phyloP scores from a whole-genome alignment of 2,888 invertebrate species.

The Dorcus parallelipipedus region DNA sequence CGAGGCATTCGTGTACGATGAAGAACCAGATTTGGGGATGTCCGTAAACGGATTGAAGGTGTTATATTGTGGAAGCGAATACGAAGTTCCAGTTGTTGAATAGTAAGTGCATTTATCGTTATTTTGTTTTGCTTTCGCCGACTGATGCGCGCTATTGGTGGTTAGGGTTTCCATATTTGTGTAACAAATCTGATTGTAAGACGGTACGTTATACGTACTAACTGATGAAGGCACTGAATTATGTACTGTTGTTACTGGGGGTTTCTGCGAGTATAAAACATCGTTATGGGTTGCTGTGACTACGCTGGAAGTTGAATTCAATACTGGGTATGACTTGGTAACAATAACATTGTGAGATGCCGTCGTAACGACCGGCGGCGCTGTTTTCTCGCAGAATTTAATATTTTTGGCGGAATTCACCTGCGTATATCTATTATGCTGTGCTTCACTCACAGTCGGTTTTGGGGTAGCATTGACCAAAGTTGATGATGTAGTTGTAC shows the following conservation, averaged over 20 bases:
- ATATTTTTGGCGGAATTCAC: background rate
- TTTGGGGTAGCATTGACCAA: slow-evolving; percentile 3
- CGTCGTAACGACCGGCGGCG: background rate
- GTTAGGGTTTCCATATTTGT: slow-evolving; percentile 1
- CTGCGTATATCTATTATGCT: background rate
- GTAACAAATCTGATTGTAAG: slow-evolving; percentile 14
- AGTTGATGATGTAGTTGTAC: slow-evolving; percentile 10
- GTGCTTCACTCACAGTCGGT: background rate
- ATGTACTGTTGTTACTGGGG: background rate
- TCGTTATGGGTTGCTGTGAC: background rate
- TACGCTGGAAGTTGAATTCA: background rate
- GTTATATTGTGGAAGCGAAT: slow-evolving; percentile 29
- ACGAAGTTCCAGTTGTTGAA: slow-evolving; percentile 1
- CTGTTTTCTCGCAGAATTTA: background rate
- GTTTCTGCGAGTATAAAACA: background rate
- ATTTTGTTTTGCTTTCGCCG: background rate
- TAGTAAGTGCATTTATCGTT: slow-evolving; percentile 10
- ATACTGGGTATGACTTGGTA: background rate
- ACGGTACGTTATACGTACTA: background rate
- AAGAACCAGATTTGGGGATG: slow-evolving; percentile 27
- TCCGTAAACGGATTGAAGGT: slow-evolving; percentile 39
- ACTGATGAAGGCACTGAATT: background rate
- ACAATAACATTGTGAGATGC: background rate
- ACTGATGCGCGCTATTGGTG: background rate
- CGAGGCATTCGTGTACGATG: slow-evolving; percentile 5